phyloP scores from a whole-genome alignment of 2,113 vertebrate species.

The Rhea americana region DNA sequence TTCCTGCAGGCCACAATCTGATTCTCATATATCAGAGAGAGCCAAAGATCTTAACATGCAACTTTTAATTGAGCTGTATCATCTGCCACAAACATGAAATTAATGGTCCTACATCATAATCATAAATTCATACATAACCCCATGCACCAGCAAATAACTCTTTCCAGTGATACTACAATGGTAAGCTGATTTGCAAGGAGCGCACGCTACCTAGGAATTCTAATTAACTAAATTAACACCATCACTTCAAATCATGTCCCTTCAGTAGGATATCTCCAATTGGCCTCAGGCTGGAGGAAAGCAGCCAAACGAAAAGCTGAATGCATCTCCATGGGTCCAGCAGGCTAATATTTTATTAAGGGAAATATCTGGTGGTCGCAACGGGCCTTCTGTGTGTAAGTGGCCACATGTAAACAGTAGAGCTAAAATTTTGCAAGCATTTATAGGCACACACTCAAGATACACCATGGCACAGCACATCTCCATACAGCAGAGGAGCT shows the following conservation, averaged over 20 bases:
- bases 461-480: rapidly evolving
- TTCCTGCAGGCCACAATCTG: neutral
- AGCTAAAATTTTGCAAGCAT: neutral
- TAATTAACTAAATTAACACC: slow-evolving; percentile 79
- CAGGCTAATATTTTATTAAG: neutral
- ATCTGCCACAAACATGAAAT: slow-evolving; percentile 71
- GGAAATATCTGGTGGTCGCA: neutral
- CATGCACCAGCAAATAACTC: slow-evolving; percentile 66
- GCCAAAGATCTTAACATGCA: neutral
- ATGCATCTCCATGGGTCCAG: neutral
- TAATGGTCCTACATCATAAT: slow-evolving; percentile 73
- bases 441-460: neutral
- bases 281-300: slow-evolving; percentile 67
- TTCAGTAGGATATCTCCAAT: slow-evolving; percentile 68
- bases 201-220: slow-evolving; percentile 62
- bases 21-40: neutral
- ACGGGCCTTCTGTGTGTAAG: neutral
- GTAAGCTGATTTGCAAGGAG: slow-evolving; percentile 72
- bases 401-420: neutral
- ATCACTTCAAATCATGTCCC: slow-evolving; percentile 76
- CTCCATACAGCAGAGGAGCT: neutral
- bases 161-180: slow-evolving; percentile 53
- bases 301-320: slow-evolving; percentile 64
- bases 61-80: slow-evolving; percentile 69
- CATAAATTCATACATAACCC: slow-evolving; percentile 73